Percentiles rank a stretch among this genome's conserved stretches.
These are phyloP conservation scores for Tiphia femorata DNA, from an alignment of 2,888 invertebrate species.

Conservation along the genomic window DNA sequence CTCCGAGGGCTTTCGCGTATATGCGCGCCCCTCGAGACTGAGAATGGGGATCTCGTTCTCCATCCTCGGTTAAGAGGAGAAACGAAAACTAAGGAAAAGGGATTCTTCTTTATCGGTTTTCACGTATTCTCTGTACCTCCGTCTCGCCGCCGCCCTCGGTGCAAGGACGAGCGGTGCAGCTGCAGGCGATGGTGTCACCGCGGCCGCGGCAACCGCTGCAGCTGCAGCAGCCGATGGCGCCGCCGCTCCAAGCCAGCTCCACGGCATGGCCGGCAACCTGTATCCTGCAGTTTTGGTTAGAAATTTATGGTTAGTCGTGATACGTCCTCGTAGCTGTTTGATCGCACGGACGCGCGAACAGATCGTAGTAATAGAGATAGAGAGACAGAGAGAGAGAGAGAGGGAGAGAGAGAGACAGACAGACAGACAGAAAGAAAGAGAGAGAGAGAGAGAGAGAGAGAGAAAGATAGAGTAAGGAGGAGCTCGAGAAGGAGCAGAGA, in stretches of 20 bases:
- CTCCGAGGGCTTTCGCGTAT: too few species aligned
- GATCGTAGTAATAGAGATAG: background rate
- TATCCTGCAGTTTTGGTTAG: slow-evolving; percentile 73
- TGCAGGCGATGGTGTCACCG: slow-evolving; percentile 73
- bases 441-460: slow-evolving; percentile 1
- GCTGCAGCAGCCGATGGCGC: slow-evolving; percentile 73
- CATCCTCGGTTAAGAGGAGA: too few species aligned
- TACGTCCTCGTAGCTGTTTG: too few species aligned
- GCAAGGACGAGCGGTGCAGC: slow-evolving; percentile 79
- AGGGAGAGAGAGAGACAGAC: background rate
- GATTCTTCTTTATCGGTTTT: too few species aligned
- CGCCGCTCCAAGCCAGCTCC: slow-evolving; percentile 79
- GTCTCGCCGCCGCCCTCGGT: slow-evolving; percentile 79
- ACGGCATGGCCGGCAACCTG: slow-evolving; percentile 82
- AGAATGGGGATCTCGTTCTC: too few species aligned
- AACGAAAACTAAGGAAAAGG: background rate
- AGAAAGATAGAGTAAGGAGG: too few species aligned
- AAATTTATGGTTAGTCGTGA: slow-evolving; percentile 21
- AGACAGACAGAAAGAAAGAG: background rate
- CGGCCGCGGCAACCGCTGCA: slow-evolving; percentile 73
- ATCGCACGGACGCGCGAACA: background rate
- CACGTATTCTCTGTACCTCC: slow-evolving; percentile 73
- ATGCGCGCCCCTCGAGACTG: too few species aligned
- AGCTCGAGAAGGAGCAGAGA: too few species aligned
- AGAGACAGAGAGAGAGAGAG: background rate